Conservation (phyloP, 2,113 vertebrate species). For the Spea bombifrons region DNA sequence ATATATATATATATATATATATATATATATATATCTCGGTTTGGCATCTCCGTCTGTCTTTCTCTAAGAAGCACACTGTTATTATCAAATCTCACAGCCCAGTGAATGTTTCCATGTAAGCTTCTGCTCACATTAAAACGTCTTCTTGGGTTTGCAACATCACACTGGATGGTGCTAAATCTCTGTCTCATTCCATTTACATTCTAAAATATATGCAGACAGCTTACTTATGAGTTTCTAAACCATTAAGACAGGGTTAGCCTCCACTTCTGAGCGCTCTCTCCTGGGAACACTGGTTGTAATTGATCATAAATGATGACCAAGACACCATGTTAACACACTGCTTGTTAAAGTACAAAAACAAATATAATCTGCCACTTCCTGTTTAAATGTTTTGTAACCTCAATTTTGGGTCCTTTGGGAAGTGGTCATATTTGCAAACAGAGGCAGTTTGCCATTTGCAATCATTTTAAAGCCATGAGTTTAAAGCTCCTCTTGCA, state of each 20-base stretch:
- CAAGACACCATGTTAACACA: constrained; percentile 11
- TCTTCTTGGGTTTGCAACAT: constrained; percentile 34
- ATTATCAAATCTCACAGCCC: too few species aligned
- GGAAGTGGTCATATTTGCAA: neutral
- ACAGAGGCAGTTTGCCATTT: neutral
- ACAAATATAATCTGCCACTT: constrained; percentile 11
- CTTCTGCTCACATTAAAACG: constrained; percentile 18
- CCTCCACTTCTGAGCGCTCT: constrained; percentile 20
- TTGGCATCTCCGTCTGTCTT: too few species aligned
- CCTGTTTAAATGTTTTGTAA: neutral
- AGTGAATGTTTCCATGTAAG: neutral
- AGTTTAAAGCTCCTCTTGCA: too few species aligned
- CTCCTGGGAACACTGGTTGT: constrained; percentile 38
- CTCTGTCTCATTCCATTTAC: constrained; percentile 44
- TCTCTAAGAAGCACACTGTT: too few species aligned
- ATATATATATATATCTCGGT: too few species aligned
- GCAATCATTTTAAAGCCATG: neutral
- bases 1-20: too few species aligned
- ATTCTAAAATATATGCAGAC: constrained; percentile 42
- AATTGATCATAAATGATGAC: constrained; percentile 47
- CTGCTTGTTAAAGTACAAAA: constrained; percentile 1
- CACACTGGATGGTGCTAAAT: constrained; percentile 29
- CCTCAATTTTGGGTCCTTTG: neutral
- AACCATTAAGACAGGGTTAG: constrained; percentile 44
- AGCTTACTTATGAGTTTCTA: constrained; percentile 48